These are phyloP conservation scores for Gorsachius goisagi DNA, from an alignment of 2,113 vertebrate species.

Conservation along the genomic window DNA sequence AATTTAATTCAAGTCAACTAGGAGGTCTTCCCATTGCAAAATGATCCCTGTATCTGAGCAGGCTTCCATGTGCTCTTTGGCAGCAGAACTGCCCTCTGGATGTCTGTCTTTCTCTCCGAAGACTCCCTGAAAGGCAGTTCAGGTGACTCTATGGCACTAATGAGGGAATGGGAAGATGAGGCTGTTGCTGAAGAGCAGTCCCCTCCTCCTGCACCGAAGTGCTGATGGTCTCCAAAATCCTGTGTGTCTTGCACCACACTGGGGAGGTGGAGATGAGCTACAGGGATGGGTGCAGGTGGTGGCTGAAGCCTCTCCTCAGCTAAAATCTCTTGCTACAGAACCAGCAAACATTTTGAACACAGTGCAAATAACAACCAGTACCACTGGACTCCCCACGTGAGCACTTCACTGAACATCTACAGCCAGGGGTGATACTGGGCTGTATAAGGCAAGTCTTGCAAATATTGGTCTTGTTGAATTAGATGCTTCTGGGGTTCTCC, in stretches of 20 bases:
- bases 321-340: neutral
- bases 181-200: neutral
- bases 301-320: neutral
- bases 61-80: neutral
- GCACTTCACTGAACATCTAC: neutral
- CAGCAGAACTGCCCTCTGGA: neutral
- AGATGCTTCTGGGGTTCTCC: neutral
- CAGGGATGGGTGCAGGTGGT: accelerated
- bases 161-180: neutral
- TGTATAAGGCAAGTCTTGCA: neutral
- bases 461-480: neutral
- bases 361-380: neutral
- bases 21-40: neutral
- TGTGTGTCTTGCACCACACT: accelerated
- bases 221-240: neutral
- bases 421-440: neutral
- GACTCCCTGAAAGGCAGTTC: neutral
- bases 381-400: neutral
- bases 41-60: neutral
- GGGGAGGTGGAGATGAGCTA: neutral
- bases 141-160: neutral
- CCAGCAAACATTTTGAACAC: neutral
- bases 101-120: neutral
- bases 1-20: neutral
- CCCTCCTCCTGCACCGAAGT: neutral